phyloP scores from a whole-genome alignment of 1,140 invertebrate genomes.

The Polyergus mexicanus region DNA sequence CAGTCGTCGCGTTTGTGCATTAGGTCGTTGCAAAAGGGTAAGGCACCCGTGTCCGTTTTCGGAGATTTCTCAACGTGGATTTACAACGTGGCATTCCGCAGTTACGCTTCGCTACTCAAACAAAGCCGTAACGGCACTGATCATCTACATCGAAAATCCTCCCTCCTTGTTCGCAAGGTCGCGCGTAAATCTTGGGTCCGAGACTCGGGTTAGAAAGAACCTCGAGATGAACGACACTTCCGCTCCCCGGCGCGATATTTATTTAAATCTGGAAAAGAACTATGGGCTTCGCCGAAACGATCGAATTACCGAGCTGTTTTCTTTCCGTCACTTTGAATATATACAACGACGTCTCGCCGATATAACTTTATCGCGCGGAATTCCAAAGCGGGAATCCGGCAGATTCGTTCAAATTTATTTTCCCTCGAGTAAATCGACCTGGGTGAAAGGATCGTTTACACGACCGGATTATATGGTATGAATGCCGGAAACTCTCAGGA shows the following conservation, averaged over 20 bases:
- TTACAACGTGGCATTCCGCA: not conserved
- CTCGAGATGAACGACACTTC: constrained; percentile 36
- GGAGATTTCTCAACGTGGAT: not conserved
- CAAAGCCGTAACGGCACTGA: constrained; percentile 27
- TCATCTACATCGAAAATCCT: constrained; percentile 23
- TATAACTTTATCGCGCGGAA: constrained; percentile 36
- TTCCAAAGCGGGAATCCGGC: constrained; percentile 27
- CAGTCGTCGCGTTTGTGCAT: constrained; percentile 39
- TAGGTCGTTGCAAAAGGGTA: constrained; percentile 32
- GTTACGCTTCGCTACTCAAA: constrained; percentile 26
- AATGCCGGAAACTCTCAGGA: constrained; percentile 27
- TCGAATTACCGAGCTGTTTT: constrained; percentile 59
- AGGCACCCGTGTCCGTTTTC: not conserved
- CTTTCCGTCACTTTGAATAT: constrained; percentile 25
- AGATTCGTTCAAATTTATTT: constrained; percentile 58
- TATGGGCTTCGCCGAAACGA: constrained; percentile 51
- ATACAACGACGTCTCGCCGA: constrained; percentile 41
- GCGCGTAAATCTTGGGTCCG: constrained; percentile 28
- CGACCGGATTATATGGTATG: constrained; percentile 37
- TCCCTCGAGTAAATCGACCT: constrained; percentile 46
- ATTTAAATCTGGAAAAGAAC: constrained; percentile 45
- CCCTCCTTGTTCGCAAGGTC: constrained; percentile 11
- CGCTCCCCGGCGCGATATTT: constrained; percentile 55
- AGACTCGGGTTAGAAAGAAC: constrained; percentile 1
- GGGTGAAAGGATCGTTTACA: constrained; percentile 30